phyloP scores from a whole-genome alignment of 2,797 vertebrate genomes.

The Pangasius djambal region DNA sequence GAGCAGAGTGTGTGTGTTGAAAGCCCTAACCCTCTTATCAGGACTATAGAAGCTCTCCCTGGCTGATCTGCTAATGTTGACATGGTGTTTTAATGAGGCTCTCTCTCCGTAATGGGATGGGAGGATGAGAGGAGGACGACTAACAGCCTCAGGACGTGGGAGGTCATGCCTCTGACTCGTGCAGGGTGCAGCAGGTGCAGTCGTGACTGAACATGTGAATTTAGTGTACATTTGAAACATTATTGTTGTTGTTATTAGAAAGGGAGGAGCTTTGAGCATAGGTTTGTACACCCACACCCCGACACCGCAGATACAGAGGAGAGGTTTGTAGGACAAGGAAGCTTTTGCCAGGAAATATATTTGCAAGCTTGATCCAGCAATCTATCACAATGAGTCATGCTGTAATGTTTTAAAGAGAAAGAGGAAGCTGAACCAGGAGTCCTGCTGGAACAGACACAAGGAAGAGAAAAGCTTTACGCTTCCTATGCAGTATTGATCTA shows the following conservation, averaged over 20 bases:
- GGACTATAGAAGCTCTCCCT: constrained; percentile 64
- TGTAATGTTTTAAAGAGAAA: constrained; percentile 49
- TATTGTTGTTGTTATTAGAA: background rate
- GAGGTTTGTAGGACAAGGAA: constrained; percentile 8
- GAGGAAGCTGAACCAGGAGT: constrained; percentile 1
- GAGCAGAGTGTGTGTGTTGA: constrained; percentile 43
- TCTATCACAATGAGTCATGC: constrained; percentile 64
- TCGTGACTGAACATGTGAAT: background rate
- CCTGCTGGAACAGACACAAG: constrained; percentile 44
- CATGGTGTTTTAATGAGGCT: constrained; percentile 58
- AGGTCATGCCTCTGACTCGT: background rate
- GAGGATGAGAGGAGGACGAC: constrained; percentile 39
- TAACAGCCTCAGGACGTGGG: constrained; percentile 10
- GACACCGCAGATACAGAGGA: background rate
- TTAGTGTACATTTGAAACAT: background rate
- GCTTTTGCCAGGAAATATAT: constrained; percentile 23
- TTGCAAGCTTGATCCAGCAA: constrained; percentile 57
- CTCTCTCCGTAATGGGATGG: constrained; percentile 54
- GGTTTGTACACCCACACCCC: background rate
- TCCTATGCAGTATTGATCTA: constrained; percentile 56
- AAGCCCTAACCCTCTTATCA: constrained; percentile 71
- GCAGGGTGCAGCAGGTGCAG: background rate
- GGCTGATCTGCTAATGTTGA: constrained; percentile 67
- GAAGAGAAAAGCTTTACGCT: constrained; percentile 30
- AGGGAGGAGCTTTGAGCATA: background rate